Conservation (phyloP, 2,888 invertebrate genomes). For the Urechis unicinctus region DNA sequence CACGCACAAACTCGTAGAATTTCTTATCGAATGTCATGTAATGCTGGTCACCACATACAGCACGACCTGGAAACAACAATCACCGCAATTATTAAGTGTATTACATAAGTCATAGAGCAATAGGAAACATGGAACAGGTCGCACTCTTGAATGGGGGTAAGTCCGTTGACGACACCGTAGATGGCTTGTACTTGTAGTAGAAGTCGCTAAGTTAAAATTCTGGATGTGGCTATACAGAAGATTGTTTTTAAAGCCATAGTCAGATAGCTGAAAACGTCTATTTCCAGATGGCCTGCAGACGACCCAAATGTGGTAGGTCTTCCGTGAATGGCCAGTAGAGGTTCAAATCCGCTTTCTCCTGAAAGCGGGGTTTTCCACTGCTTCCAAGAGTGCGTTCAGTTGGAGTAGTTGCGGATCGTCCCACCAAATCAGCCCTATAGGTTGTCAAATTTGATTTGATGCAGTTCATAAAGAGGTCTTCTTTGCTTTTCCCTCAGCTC, state of each 20-base stretch:
- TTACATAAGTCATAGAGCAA: too few species aligned
- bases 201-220: slow-evolving; percentile 64
- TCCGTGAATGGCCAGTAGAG: slow-evolving; percentile 19
- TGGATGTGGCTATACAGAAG: slow-evolving; percentile 3
- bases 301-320: slow-evolving; percentile 6
- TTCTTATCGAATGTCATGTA: slow-evolving; percentile 80
- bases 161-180: slow-evolving; percentile 69
- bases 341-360: slow-evolving; percentile 40
- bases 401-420: slow-evolving; percentile 28
- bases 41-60: slow-evolving; percentile 72
- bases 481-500: neutral
- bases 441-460: neutral
- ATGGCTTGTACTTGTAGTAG: slow-evolving; percentile 71
- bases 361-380: slow-evolving; percentile 37
- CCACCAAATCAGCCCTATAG: slow-evolving; percentile 3
- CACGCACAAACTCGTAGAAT: slow-evolving; percentile 66
- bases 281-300: slow-evolving; percentile 7
- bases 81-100: neutral
- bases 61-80: too few species aligned
- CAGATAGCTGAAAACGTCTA: slow-evolving; percentile 11
- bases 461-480: neutral
- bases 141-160: slow-evolving; percentile 57
- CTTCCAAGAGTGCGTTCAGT: slow-evolving; percentile 26
- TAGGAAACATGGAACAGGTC: neutral
- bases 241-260: slow-evolving; percentile 1